phyloP scores from a whole-genome alignment of 2,113 vertebrate genomes.

The Argyrosomus japonicus region DNA sequence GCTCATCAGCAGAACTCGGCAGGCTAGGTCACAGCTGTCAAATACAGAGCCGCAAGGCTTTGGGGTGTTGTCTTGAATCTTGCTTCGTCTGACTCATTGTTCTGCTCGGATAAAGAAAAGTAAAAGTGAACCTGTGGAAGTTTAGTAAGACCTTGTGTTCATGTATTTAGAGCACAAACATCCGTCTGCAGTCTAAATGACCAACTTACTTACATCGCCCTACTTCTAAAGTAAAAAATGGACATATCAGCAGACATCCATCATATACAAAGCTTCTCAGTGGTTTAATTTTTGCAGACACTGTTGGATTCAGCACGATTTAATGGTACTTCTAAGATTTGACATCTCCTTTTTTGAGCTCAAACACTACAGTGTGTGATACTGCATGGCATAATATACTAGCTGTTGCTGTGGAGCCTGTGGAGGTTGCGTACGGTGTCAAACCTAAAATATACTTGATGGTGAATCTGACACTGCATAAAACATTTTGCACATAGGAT shows the following conservation, averaged over 20 bases:
- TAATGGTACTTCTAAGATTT: background rate
- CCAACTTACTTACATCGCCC: too few relatives aligned
- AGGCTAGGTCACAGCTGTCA: constrained; percentile 61
- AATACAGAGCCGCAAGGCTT: constrained; percentile 7
- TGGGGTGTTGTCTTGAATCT: constrained; percentile 28
- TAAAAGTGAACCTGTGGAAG: background rate
- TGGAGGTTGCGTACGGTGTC: background rate
- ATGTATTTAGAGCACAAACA: background rate
- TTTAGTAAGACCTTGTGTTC: background rate
- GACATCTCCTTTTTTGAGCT: background rate
- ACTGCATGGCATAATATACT: background rate
- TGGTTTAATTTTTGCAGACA: too few relatives aligned
- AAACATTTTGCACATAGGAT: background rate
- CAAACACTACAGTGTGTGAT: background rate
- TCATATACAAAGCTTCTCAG: background rate
- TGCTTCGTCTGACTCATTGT: constrained; percentile 28
- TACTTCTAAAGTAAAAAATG: background rate
- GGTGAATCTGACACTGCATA: background rate
- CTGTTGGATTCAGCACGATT: background rate
- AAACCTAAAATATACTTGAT: background rate
- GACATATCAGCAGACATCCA: constrained; percentile 4
- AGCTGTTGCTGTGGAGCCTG: background rate
- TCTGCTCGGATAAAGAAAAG: constrained; percentile 24
- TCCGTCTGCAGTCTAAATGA: background rate
- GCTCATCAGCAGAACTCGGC: constrained; percentile 58